Conservation (phyloP, 2,888 invertebrate genomes). For the Catotricha subobsoleta region DNA sequence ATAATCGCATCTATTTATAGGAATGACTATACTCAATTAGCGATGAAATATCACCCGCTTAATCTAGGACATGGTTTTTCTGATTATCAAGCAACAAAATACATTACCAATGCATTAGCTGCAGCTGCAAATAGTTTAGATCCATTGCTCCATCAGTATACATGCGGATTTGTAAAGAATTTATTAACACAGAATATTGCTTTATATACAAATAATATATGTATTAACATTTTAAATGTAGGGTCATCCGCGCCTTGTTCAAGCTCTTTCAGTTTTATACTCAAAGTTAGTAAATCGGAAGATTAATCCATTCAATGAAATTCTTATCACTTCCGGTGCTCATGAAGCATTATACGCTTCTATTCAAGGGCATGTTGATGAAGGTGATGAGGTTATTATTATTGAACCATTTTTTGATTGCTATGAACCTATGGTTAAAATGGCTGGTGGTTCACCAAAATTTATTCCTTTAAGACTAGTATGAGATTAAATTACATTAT, state of each 20-base stretch:
- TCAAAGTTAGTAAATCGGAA: slow-evolving; percentile 52
- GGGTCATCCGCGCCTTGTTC: slow-evolving; percentile 78
- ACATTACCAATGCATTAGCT: slow-evolving; percentile 59
- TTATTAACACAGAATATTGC: not conserved
- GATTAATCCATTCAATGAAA: slow-evolving; percentile 68
- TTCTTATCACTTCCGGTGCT: slow-evolving; percentile 81
- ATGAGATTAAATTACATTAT: slow-evolving; percentile 12
- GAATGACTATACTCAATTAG: slow-evolving; percentile 81
- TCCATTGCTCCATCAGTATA: slow-evolving; percentile 75
- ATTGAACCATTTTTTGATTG: slow-evolving; percentile 98
- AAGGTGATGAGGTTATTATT: slow-evolving; percentile 82
- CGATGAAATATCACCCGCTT: slow-evolving; percentile 65
- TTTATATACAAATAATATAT: not conserved
- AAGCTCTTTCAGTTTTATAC: slow-evolving; percentile 69
- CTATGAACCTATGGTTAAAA: slow-evolving; percentile 83
- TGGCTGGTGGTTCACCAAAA: slow-evolving; percentile 69
- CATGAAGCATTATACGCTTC: slow-evolving; percentile 84
- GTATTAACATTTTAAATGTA: not conserved
- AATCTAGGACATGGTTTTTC: slow-evolving; percentile 95
- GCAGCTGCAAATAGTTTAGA: slow-evolving; percentile 48
- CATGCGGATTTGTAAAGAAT: slow-evolving; percentile 70
- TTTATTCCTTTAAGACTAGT: slow-evolving; percentile 77
- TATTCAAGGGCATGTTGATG: slow-evolving; percentile 69
- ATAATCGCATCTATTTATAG: too few species aligned
- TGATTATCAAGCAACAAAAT: slow-evolving; percentile 71